Percentiles rank a stretch among this genome's conserved stretches.
Evolutionary conservation across 2,797 vertebrate species (phyloP).

Genomic region (Coranthus polyacanthus): DNA sequence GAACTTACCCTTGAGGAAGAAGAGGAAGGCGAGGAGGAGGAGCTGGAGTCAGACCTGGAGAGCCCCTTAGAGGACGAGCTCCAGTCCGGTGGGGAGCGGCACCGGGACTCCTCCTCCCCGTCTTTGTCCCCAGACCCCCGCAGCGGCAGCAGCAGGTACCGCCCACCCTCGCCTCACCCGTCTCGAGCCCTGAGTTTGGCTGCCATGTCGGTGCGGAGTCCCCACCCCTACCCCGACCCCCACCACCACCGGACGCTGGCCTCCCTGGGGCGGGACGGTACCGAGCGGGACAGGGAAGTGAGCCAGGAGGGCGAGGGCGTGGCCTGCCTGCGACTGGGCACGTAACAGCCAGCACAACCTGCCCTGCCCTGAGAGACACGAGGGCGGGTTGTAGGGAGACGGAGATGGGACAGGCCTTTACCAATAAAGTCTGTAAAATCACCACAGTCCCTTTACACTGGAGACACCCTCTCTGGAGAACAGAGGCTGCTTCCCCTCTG

Average conservation of each 20-base stretch:
- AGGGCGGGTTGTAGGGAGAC: constrained; percentile 29
- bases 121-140: constrained; percentile 68
- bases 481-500: constrained; percentile 56
- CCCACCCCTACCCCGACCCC: constrained; percentile 54
- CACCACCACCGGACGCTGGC: constrained; percentile 63
- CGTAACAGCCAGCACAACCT: constrained; percentile 80
- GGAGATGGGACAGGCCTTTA: constrained; percentile 60
- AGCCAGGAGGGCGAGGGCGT: constrained; percentile 78
- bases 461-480: constrained; percentile 74
- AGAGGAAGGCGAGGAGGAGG: constrained; percentile 27
- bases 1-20: constrained; percentile 43
- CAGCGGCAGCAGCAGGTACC: constrained; percentile 57
- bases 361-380: constrained; percentile 58
- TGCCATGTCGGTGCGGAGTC: constrained; percentile 71
- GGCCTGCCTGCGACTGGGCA: constrained; percentile 80
- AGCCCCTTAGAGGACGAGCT: constrained; percentile 84
- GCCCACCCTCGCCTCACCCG: constrained; percentile 67
- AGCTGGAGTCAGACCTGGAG: constrained; percentile 65
- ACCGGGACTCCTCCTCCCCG: constrained; percentile 61
- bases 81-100: constrained; percentile 68
- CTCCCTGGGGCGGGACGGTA: constrained; percentile 34
- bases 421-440: constrained; percentile 78
- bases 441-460: constrained; percentile 84
- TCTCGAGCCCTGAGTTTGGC: constrained; percentile 64
- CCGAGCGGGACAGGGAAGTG: constrained; percentile 64